Evolutionary conservation across 2,888 invertebrate species (phyloP).

Genomic region (Drosophila anceps): DNA sequence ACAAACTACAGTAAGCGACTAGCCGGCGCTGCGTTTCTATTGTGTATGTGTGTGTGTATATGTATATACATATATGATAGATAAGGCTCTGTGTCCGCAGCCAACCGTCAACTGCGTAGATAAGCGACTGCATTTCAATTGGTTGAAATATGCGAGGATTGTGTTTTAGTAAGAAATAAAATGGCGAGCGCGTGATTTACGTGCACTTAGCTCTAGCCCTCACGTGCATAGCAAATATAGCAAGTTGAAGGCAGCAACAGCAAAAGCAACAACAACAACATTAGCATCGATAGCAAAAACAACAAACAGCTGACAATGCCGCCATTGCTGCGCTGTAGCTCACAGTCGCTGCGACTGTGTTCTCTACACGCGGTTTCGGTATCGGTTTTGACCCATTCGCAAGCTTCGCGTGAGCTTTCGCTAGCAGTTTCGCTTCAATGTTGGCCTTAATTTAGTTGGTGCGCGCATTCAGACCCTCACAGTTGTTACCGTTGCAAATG

Average conservation of each 20-base stretch:
- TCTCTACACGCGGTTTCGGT: constrained; percentile 29
- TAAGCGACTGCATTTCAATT: constrained; percentile 59
- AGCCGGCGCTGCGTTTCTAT: constrained; percentile 19
- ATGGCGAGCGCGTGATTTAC: constrained; percentile 62
- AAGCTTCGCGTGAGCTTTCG: constrained; percentile 65
- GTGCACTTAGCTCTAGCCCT: constrained; percentile 28
- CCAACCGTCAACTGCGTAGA: constrained; percentile 58
- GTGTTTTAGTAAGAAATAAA: constrained; percentile 1
- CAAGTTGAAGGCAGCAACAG: not conserved
- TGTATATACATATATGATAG: constrained; percentile 4
- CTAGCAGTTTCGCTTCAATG: constrained; percentile 55
- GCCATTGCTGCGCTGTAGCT: constrained; percentile 43
- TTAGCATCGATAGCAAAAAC: constrained; percentile 19
- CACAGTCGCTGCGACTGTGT: constrained; percentile 26
- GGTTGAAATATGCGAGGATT: constrained; percentile 40
- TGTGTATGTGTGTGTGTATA: not conserved
- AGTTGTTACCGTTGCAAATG: constrained; percentile 40
- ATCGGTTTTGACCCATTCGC: constrained; percentile 59
- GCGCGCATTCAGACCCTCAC: constrained; percentile 67
- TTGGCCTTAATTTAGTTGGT: constrained; percentile 76
- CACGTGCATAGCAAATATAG: constrained; percentile 61
- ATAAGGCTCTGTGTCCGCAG: constrained; percentile 44
- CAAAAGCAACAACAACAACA: constrained; percentile 30
- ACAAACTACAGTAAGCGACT: constrained; percentile 1
- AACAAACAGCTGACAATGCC: constrained; percentile 54